Base-by-base conservation (phyloP, 2,113 vertebrate genomes). In the Nannospalax galili region DNA sequence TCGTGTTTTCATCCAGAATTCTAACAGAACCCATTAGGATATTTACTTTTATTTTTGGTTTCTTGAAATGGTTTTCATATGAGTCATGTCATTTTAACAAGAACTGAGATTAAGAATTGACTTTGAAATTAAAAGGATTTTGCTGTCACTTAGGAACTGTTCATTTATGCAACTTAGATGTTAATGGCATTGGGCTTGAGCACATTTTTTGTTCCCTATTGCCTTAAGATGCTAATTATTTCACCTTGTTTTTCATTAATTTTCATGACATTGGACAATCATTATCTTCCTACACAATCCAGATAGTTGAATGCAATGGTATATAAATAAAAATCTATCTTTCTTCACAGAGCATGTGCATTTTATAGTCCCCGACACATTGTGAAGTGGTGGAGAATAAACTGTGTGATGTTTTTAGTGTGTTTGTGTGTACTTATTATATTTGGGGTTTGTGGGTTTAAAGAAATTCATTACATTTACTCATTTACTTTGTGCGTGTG, bases 401-500 rank as follows among this genome's bases (percentile, higher is more conserved):
- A 84, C 56, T 72, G 37, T 1, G 8, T 3, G 48, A 37, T 28
- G n/a, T 28, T 65, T 65, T 2, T 69, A 11, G 8, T 58, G 14
- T 72, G 45, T 19, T 15, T n/a, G 32, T 52, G 32, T 52, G 32
- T 26, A 10, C 4, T n/a, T n/a, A n/a, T 48, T 84, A 48, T 52
- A 3, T 12, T 0, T 52, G 7, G 1, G 4, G 9, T 48, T 1
- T n/a, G 48, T 48, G 42, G 20, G 22, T 67, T 26, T n/a, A 62
- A 11, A n/a, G n/a, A 52, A 52, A 52, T 52, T 52, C 48, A 52
- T 11, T 52, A 52, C 48, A 52, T 52, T 6, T 52, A 52, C 11
- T 52, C 6, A 52, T 52, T 52, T 52, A 52, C 48, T 7, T 6
- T 52, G 48, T 52, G 48, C 11, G 48, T 52, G 48, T 52, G 48